phyloP scores from a whole-genome alignment of 2,888 invertebrate species.

The Alloplasta piceator region DNA sequence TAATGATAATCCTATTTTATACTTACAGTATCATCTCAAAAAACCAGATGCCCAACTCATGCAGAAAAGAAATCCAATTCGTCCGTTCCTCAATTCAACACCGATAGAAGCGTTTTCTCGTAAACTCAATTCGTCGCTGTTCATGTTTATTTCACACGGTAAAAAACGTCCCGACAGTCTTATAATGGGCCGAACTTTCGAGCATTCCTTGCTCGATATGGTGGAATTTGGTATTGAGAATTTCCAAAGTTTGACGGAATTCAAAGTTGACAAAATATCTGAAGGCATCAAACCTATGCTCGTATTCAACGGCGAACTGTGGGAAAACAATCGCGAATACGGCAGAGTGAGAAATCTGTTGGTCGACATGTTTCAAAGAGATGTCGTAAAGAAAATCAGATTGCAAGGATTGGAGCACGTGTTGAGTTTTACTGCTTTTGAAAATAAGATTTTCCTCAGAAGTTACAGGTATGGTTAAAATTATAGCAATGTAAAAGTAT shows the following conservation, averaged over 20 bases:
- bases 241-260: slow-evolving; percentile 91
- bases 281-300: slow-evolving; percentile 95
- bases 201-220: slow-evolving; percentile 97
- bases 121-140: slow-evolving; percentile 95
- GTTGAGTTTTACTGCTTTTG: slow-evolving; percentile 93
- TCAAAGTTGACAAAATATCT: slow-evolving; percentile 90
- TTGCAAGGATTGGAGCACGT: slow-evolving; percentile 97
- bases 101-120: slow-evolving; percentile 90
- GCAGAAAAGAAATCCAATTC: slow-evolving; percentile 92
- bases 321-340: slow-evolving; percentile 92
- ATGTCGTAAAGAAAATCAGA: slow-evolving; percentile 91
- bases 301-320: slow-evolving; percentile 95
- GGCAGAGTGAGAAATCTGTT: slow-evolving; percentile 94
- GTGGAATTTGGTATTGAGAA: slow-evolving; percentile 96
- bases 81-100: slow-evolving; percentile 96
- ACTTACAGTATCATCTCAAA: slow-evolving; percentile 89
- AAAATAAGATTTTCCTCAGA: slow-evolving; percentile 91
- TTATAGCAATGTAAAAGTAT: not conserved
- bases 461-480: slow-evolving; percentile 85
- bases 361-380: slow-evolving; percentile 96
- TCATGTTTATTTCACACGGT: slow-evolving; percentile 95
- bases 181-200: slow-evolving; percentile 94
- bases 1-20: slow-evolving; percentile 24
- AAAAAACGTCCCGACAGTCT: slow-evolving; percentile 98
- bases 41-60: slow-evolving; percentile 92